A percentile compares a stretch with the other conserved stretches of the same genome.
These are phyloP conservation scores for Chaetorhynchus papuensis DNA, from an alignment of 2,113 vertebrate species.

Conservation along the genomic window DNA sequence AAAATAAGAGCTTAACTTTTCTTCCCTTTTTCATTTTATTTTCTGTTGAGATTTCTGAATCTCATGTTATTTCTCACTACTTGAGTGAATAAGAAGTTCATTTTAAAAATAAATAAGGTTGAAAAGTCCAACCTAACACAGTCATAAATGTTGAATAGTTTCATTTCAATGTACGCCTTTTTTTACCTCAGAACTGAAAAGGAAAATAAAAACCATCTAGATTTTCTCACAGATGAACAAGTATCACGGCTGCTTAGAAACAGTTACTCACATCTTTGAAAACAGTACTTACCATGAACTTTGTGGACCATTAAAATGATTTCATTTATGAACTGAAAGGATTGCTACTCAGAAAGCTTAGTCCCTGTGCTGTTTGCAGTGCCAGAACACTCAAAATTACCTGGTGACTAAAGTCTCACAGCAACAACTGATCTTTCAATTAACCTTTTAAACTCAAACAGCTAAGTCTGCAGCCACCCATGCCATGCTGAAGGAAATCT, in stretches of 20 bases:
- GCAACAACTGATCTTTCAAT: conserved; percentile 54
- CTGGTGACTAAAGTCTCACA: conserved; percentile 29
- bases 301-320: not conserved
- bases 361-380: conserved; percentile 15
- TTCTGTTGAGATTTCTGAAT: not conserved
- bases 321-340: conserved; percentile 47
- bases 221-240: not conserved
- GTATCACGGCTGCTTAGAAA: not conserved
- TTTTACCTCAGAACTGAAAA: not conserved
- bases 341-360: conserved; percentile 24
- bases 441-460: conserved; percentile 56
- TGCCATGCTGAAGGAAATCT: conserved; percentile 13
- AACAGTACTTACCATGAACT: not conserved
- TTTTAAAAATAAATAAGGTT: not conserved
- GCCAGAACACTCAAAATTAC: conserved; percentile 29
- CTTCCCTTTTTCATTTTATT: not conserved
- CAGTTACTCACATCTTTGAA: not conserved
- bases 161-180: not conserved
- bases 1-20: not conserved
- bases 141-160: not conserved
- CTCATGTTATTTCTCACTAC: not conserved
- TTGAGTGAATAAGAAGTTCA: not conserved
- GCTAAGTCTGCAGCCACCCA: not conserved
- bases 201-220: not conserved
- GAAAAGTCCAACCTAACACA: not conserved